These are phyloP conservation scores for Clusia tigrina DNA, from an alignment of 2,888 invertebrate genomes.

Conservation along the genomic window DNA sequence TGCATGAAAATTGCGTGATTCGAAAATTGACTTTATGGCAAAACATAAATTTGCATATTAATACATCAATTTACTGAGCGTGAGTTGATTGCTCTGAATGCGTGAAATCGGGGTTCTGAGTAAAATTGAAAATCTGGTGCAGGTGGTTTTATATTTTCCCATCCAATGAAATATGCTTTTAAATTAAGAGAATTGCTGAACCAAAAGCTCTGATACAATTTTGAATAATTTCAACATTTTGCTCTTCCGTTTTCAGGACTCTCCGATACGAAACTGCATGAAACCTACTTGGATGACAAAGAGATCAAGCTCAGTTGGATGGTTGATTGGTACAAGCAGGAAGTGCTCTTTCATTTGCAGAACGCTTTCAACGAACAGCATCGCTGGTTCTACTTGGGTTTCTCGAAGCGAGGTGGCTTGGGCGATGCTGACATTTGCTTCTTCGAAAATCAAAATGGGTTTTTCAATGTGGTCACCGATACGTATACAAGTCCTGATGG, in stretches of 20 bases:
- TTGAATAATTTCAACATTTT: neutral
- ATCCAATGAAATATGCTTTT: neutral
- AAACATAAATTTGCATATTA: neutral
- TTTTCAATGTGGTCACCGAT: constrained; percentile 70
- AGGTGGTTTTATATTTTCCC: neutral
- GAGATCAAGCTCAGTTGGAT: constrained; percentile 65
- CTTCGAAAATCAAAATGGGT: constrained; percentile 71
- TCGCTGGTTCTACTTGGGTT: constrained; percentile 86
- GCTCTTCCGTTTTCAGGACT: constrained; percentile 46
- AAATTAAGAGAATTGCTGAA: neutral
- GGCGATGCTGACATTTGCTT: constrained; percentile 83
- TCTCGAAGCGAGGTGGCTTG: constrained; percentile 80
- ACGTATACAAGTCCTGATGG: constrained; percentile 75
- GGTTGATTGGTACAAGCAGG: constrained; percentile 65
- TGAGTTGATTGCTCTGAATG: too few species aligned
- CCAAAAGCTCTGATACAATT: neutral
- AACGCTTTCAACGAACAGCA: constrained; percentile 63
- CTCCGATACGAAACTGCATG: constrained; percentile 63
- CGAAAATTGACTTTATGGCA: too few species aligned
- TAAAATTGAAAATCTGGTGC: neutral
- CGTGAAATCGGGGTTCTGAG: neutral
- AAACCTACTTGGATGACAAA: constrained; percentile 60
- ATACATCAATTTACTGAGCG: too few species aligned
- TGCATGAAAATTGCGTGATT: too few species aligned
- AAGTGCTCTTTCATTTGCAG: constrained; percentile 64